A percentile compares a stretch with the other conserved stretches of the same genome.
These are phyloP conservation scores for Sander lucioperca DNA, from an alignment of 2,113 vertebrate genomes.

Conservation along the genomic window DNA sequence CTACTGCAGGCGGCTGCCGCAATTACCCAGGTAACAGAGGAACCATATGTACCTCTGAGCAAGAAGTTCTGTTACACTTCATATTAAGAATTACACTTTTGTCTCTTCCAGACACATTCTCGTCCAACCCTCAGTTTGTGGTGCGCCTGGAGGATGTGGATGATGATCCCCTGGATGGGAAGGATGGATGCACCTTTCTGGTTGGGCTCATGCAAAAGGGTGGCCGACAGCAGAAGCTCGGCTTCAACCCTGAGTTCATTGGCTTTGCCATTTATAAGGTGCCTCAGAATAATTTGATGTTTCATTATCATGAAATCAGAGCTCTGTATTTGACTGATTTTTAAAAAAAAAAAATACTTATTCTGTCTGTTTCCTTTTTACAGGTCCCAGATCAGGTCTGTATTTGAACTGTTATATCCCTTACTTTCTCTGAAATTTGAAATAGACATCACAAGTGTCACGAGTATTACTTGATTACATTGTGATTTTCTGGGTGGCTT, in stretches of 20 bases:
- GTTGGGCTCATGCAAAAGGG: constrained; percentile 85
- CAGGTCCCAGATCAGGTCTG: constrained; percentile 80
- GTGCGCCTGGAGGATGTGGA: constrained; percentile 81
- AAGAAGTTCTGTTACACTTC: background rate
- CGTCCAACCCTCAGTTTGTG: constrained; percentile 84
- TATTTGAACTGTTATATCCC: background rate
- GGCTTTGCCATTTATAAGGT: constrained; percentile 83
- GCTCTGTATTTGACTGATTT: background rate
- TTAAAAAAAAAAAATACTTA: background rate
- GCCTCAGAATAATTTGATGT: background rate
- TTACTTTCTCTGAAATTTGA: background rate
- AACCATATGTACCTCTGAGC: background rate
- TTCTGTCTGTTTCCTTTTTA: constrained; percentile 23
- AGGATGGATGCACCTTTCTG: constrained; percentile 81
- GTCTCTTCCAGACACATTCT: constrained; percentile 78
- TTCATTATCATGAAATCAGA: background rate
- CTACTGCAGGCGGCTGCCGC: constrained; percentile 86
- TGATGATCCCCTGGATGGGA: constrained; percentile 69
- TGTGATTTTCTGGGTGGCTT: too few species aligned
- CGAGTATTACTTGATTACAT: too few species aligned
- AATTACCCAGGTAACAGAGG: constrained; percentile 67
- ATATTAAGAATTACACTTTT: background rate
- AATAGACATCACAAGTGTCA: too few species aligned
- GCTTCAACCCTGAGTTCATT: constrained; percentile 65
- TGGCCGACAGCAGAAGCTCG: constrained; percentile 48